Evolutionary conservation across 1,140 invertebrate species (phyloP).

Genomic region (Calephelis nemesis): DNA sequence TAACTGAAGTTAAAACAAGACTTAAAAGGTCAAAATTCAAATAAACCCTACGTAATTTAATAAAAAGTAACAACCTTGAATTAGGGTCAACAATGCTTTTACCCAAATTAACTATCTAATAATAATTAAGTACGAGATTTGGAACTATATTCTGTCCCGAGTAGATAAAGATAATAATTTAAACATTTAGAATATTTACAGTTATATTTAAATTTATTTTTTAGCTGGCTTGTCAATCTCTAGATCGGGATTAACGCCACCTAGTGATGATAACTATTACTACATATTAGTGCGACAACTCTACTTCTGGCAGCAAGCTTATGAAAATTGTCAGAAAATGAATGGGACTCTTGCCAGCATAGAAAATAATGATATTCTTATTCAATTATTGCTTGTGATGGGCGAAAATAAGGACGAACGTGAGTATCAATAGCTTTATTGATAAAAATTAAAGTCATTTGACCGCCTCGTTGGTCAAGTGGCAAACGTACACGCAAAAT

Average conservation of each 20-base stretch:
- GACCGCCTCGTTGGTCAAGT: too few species aligned
- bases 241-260: slow-evolving; percentile 32
- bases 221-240: slow-evolving; percentile 33
- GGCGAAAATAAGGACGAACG: slow-evolving; percentile 66
- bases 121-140: too few species aligned
- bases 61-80: too few species aligned
- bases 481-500: too few species aligned
- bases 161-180: neutral
- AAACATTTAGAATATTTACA: neutral
- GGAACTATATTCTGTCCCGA: too few species aligned
- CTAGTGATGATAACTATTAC: slow-evolving; percentile 65
- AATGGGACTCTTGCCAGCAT: slow-evolving; percentile 57
- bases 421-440: slow-evolving; percentile 37
- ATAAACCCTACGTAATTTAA: too few species aligned
- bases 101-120: too few species aligned
- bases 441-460: too few species aligned
- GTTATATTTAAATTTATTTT: slow-evolving; percentile 15
- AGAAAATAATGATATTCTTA: slow-evolving; percentile 53
- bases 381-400: slow-evolving; percentile 60
- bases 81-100: too few species aligned
- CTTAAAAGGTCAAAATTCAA: too few species aligned
- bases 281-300: slow-evolving; percentile 56
- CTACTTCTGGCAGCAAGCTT: slow-evolving; percentile 63
- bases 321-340: slow-evolving; percentile 59
- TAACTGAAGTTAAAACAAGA: neutral